Evolutionary conservation across 1,140 invertebrate genomes (phyloP).

Genomic region (Phymastichus coffea): DNA sequence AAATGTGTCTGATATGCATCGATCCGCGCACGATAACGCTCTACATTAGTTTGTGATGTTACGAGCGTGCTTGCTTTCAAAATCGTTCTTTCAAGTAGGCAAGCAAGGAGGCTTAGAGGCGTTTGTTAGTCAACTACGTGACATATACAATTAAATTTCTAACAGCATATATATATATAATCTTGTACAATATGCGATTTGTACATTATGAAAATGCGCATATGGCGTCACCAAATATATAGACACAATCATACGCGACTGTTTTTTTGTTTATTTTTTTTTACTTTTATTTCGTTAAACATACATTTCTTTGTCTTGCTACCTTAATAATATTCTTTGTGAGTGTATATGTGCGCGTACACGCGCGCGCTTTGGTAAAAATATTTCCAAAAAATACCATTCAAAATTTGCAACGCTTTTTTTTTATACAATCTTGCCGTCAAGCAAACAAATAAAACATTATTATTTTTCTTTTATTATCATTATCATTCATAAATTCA

Average conservation of each 20-base stretch:
- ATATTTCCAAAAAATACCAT: conserved; percentile 24
- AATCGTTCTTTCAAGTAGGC: neutral
- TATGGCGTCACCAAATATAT: conserved; percentile 6
- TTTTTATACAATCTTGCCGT: neutral
- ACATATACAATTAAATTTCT: conserved; percentile 27
- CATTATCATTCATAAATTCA: conserved; percentile 16
- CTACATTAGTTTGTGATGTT: neutral
- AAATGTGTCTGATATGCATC: conserved; percentile 25
- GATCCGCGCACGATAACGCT: conserved; percentile 22
- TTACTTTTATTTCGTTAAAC: no score
- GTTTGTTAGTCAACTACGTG: conserved; percentile 30
- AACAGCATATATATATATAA: conserved; percentile 29
- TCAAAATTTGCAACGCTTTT: conserved; percentile 7
- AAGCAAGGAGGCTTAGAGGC: conserved; percentile 17
- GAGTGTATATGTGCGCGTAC: conserved; percentile 12
- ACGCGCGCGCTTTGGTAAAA: conserved; percentile 21
- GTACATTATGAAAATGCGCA: conserved; percentile 28
- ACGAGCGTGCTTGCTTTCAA: conserved; percentile 15
- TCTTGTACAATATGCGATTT: conserved; percentile 33
- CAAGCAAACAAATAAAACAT: conserved; percentile 8
- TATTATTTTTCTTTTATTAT: neutral
- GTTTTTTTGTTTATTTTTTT: conserved; percentile 17
- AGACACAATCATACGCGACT: conserved; percentile 13
- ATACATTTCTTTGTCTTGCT: no score
- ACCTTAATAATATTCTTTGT: conserved; percentile 18